Conservation (phyloP, 2,888 invertebrate genomes). For the Dione vanillae region DNA sequence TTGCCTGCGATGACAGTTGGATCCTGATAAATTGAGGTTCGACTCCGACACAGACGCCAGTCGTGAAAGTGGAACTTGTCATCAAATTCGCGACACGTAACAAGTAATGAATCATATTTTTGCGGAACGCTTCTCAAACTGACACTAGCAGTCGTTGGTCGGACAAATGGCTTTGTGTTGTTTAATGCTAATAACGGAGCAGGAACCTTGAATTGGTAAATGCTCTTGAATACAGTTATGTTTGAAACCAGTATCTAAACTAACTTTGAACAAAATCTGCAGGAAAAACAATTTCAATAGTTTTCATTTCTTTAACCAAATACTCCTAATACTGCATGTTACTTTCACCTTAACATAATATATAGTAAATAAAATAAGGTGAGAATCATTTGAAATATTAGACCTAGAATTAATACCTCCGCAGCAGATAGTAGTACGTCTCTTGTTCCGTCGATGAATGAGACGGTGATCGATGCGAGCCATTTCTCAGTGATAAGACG, state of each 20-base stretch:
- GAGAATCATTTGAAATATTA: not conserved
- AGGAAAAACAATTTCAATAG: too few species aligned
- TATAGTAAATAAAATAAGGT: not conserved
- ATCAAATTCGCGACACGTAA: not conserved
- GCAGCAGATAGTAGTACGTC: slow-evolving; percentile 13
- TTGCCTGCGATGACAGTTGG: too few species aligned
- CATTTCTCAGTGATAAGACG: slow-evolving; percentile 42
- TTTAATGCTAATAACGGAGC: not conserved
- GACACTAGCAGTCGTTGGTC: not conserved
- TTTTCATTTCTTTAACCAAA: too few species aligned
- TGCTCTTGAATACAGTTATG: too few species aligned
- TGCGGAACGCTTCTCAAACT: not conserved
- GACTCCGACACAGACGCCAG: not conserved
- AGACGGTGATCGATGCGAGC: slow-evolving; percentile 43
- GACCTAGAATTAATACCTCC: not conserved
- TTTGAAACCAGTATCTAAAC: too few species aligned
- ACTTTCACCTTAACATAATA: too few species aligned
- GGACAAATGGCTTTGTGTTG: not conserved
- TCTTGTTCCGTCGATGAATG: slow-evolving; percentile 25
- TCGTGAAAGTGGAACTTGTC: not conserved
- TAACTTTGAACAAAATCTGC: too few species aligned
- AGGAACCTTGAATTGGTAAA: not conserved
- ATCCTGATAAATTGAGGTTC: too few species aligned
- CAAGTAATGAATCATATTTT: slow-evolving; percentile 5
- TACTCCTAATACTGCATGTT: too few species aligned